A percentile compares a stretch with the other conserved stretches of the same genome.
phyloP scores from a whole-genome alignment of 2,113 vertebrate species.

The Trochalopteron elliotii region DNA sequence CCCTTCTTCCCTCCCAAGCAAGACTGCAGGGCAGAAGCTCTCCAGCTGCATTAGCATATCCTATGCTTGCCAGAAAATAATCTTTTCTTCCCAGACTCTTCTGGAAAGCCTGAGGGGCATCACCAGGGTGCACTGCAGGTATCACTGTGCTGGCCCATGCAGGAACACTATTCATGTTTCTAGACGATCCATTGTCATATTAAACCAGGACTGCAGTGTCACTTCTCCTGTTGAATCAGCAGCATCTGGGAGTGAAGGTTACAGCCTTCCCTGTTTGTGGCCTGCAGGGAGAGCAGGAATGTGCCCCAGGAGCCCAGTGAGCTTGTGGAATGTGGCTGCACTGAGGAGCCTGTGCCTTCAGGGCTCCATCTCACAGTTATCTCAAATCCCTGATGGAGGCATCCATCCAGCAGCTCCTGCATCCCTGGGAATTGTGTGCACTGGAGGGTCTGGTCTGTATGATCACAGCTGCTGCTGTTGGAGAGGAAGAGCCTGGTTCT shows the following conservation, averaged over 20 bases:
- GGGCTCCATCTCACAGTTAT: background rate
- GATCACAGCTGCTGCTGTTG: background rate
- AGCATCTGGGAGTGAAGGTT: background rate
- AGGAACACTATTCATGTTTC: background rate
- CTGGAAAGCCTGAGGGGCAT: background rate
- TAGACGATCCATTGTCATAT: background rate
- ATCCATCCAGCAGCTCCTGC: background rate
- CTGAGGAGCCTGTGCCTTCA: background rate
- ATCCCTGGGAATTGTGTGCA: background rate
- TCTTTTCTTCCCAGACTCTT: background rate
- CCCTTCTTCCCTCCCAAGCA: background rate
- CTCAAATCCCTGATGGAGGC: background rate
- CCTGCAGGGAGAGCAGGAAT: background rate
- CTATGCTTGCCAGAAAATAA: background rate
- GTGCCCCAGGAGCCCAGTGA: background rate
- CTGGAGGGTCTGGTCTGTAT: background rate
- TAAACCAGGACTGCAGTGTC: background rate
- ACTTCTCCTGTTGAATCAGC: constrained; percentile 13
- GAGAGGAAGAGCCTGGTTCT: background rate
- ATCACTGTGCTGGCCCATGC: rapidly evolving
- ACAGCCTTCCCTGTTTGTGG: background rate
- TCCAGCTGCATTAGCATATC: background rate
- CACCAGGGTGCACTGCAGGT: background rate
- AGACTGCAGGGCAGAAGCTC: background rate
- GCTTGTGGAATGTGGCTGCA: background rate